phyloP scores from a whole-genome alignment of 2,888 invertebrate species.

The Macrosiphum euphorbiae region DNA sequence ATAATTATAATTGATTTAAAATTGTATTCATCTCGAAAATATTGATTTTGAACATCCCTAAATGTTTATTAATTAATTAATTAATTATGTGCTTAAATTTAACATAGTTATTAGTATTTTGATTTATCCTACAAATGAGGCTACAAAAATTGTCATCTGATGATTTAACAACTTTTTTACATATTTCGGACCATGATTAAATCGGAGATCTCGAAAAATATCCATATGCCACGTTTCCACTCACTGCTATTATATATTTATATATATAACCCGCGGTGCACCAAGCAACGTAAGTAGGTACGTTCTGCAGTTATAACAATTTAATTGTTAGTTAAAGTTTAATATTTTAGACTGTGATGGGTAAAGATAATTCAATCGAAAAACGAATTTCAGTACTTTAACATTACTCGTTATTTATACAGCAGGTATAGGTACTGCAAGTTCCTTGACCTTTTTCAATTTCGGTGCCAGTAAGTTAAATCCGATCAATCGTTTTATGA shows the following conservation, averaged over 20 bases:
- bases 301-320: neutral
- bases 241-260: neutral
- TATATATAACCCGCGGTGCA: neutral
- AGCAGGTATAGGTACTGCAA: neutral
- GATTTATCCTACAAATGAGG: too few relatives aligned
- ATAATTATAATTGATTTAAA: too few relatives aligned
- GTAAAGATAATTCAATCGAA: neutral
- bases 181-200: neutral
- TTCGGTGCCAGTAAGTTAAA: neutral
- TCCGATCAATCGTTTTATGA: neutral
- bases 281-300: neutral
- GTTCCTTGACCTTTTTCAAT: neutral
- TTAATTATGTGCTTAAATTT: neutral
- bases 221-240: neutral
- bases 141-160: neutral
- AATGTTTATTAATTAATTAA: neutral
- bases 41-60: neutral
- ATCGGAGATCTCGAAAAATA: neutral
- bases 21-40: neutral
- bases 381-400: neutral
- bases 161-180: neutral
- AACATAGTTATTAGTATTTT: too few relatives aligned
- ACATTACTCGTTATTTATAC: neutral
- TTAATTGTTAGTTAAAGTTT: neutral
- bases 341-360: neutral